These are phyloP conservation scores for Halyomorpha halys DNA, from an alignment of 1,140 invertebrate species.

Conservation along the genomic window DNA sequence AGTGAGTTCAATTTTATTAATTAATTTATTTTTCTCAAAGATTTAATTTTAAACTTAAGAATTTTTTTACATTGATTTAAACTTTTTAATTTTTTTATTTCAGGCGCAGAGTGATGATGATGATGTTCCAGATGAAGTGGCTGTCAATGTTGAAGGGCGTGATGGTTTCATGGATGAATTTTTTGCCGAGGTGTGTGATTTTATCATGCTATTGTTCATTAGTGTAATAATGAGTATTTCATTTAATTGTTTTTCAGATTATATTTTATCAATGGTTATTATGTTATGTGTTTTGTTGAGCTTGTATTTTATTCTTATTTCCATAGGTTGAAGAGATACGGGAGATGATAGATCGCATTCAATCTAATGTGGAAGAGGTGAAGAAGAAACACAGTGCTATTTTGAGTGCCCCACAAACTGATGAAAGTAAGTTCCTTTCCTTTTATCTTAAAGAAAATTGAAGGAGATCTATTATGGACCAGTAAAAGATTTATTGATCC, in stretches of 20 bases:
- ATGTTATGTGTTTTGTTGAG: background rate
- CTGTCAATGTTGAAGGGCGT: conserved; percentile 76
- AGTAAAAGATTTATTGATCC: background rate
- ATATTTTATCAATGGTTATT: background rate
- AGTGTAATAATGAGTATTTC: background rate
- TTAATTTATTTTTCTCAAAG: no score
- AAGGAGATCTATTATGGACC: background rate
- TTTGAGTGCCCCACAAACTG: conserved; percentile 92
- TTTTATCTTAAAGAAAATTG: background rate
- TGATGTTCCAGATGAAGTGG: conserved; percentile 78
- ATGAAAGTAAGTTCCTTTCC: conserved; percentile 78
- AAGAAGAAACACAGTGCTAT: conserved; percentile 99
- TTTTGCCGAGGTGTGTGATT: conserved; percentile 74
- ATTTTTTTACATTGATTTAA: background rate
- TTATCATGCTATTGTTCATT: background rate
- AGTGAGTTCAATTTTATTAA: no score
- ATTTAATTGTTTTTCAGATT: background rate
- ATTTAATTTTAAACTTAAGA: no score
- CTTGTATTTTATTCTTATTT: background rate
- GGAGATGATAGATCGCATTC: conserved; percentile 98
- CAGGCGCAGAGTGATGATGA: conserved; percentile 92
- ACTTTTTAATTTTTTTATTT: conserved; percentile 29
- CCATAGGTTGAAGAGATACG: conserved; percentile 93
- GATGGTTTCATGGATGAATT: conserved; percentile 96
- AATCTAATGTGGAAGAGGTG: conserved; percentile 96